Conservation (phyloP, 2,888 invertebrate species). For the Philhelius pedissequus region DNA sequence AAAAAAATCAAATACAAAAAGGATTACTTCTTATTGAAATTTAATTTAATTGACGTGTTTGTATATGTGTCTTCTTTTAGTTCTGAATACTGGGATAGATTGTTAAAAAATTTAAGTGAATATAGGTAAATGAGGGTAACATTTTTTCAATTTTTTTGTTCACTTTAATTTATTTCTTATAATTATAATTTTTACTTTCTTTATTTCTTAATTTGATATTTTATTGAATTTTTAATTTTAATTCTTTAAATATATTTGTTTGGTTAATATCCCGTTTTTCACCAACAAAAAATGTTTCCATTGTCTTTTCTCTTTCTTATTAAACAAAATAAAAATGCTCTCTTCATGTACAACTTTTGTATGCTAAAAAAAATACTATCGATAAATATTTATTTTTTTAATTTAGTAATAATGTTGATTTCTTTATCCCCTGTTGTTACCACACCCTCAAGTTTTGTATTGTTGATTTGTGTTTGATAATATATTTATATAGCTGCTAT, state of each 20-base stretch:
- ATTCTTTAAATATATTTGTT: slow-evolving; percentile 5
- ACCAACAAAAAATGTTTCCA: slow-evolving; percentile 27
- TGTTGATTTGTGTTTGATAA: slow-evolving; percentile 53
- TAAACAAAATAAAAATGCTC: background rate
- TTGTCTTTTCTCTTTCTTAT: slow-evolving; percentile 50
- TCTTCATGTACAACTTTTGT: slow-evolving; percentile 61
- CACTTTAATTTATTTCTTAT: slow-evolving; percentile 11
- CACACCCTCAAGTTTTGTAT: slow-evolving; percentile 24
- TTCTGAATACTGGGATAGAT: slow-evolving; percentile 80
- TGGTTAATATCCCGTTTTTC: slow-evolving; percentile 58
- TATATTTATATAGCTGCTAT: slow-evolving; percentile 22
- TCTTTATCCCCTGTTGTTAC: background rate
- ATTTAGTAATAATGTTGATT: slow-evolving; percentile 17
- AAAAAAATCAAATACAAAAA: slow-evolving; percentile 15
- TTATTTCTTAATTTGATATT: background rate
- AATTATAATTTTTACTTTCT: background rate
- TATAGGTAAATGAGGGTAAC: slow-evolving; percentile 77
- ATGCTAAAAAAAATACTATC: slow-evolving; percentile 42
- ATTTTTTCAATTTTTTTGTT: slow-evolving; percentile 10
- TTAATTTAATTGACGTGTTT: slow-evolving; percentile 69
- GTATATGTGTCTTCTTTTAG: slow-evolving; percentile 77
- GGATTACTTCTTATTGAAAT: slow-evolving; percentile 51
- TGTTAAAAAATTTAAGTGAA: slow-evolving; percentile 80
- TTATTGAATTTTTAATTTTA: slow-evolving; percentile 14
- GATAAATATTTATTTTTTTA: background rate